These are phyloP conservation scores for Anadara kagoshimensis DNA, from an alignment of 1,140 invertebrate genomes.

Conservation along the genomic window DNA sequence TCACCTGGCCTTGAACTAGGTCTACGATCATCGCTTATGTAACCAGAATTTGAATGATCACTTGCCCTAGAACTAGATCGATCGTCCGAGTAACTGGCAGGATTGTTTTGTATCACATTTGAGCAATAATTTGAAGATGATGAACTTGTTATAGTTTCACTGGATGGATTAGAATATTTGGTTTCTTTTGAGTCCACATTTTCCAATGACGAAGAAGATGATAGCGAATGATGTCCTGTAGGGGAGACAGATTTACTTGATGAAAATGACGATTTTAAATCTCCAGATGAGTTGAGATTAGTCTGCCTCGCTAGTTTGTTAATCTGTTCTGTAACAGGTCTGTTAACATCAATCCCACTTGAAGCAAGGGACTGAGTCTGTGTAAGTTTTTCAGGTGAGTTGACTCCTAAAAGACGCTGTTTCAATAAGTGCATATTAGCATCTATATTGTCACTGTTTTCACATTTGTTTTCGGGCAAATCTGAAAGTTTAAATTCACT, in stretches of 20 bases:
- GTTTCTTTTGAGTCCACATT: neutral
- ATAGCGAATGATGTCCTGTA: constrained; percentile 6
- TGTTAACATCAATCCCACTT: constrained; percentile 65
- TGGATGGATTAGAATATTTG: constrained; percentile 7
- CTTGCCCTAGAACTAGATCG: constrained; percentile 58
- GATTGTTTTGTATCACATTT: neutral
- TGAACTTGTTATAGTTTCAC: constrained; percentile 1
- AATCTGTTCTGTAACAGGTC: constrained; percentile 68
- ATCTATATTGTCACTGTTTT: constrained; percentile 31
- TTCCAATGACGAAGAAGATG: neutral
- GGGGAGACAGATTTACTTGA: constrained; percentile 37
- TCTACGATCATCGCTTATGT: constrained; percentile 54
- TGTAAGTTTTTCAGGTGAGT: constrained; percentile 57
- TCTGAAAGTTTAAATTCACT: constrained; percentile 13
- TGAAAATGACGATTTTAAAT: constrained; percentile 27
- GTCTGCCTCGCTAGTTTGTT: constrained; percentile 50
- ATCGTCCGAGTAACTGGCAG: constrained; percentile 22
- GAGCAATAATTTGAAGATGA: too few relatives aligned
- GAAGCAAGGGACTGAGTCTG: constrained; percentile 29
- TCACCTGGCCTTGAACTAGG: constrained; percentile 61
- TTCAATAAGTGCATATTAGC: constrained; percentile 73
- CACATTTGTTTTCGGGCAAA: constrained; percentile 29
- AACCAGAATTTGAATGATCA: constrained; percentile 55
- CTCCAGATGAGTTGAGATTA: too few relatives aligned
- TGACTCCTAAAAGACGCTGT: constrained; percentile 64